phyloP scores from a whole-genome alignment of 53 echinoderm and acorn worm species.

The Mesocentrotus franciscanus region DNA sequence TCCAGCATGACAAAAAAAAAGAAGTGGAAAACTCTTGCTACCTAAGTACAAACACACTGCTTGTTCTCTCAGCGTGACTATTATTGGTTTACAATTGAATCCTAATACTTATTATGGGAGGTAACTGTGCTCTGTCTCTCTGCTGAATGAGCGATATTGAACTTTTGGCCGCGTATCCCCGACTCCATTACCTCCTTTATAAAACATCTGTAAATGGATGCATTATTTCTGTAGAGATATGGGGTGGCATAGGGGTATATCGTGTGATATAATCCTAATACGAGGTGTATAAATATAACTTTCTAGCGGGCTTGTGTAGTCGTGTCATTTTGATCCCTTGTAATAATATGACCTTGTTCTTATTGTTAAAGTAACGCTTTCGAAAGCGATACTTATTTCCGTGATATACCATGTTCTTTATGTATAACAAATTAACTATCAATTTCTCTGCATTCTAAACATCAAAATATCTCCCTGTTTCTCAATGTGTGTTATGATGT shows the following conservation, averaged over 20 bases:
- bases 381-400: not conserved
- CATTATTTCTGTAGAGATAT: not conserved
- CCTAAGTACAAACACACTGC: conserved; percentile 13
- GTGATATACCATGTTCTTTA: not conserved
- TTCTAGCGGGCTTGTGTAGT: not conserved
- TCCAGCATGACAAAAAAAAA: not conserved
- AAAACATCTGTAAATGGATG: not conserved
- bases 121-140: conserved; percentile 35
- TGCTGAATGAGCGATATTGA: conserved; percentile 45
- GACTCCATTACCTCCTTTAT: conserved; percentile 10
- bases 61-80: conserved; percentile 43
- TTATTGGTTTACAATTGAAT: conserved; percentile 60
- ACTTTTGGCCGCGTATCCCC: conserved; percentile 11
- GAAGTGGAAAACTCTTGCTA: not conserved
- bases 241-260: not conserved
- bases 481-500: not conserved
- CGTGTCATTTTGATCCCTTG: not conserved
- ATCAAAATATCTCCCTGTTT: not conserved
- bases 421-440: not conserved
- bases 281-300: not conserved
- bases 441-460: too few species aligned
- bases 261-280: not conserved
- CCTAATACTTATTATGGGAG: conserved; percentile 46
- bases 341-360: not conserved
- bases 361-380: too few species aligned